Base-by-base conservation (phyloP, 2,113 vertebrate species). In the Cyanoliseus patagonus region DNA sequence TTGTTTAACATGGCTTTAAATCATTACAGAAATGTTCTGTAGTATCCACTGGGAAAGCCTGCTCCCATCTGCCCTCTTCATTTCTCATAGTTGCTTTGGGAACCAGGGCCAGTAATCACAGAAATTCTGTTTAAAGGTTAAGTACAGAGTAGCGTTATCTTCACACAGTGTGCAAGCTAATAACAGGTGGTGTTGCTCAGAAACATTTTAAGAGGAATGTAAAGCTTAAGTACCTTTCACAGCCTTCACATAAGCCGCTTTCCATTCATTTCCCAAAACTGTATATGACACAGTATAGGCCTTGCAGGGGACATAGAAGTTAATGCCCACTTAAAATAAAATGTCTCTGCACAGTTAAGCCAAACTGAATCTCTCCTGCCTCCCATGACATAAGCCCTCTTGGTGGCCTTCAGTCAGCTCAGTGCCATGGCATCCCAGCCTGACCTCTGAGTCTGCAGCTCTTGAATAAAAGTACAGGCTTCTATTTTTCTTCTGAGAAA, bases 1-100 rank as follows among this genome's bases (percentile, higher is more conserved):
- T 86, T 93, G 90, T 95, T 96, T 92, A 93, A 64, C 72, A 31
- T 17, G 59, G 76, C 46, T 94, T 94, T 96, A 92, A 94, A 94
- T 96, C 63, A 92, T 82, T 73, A 77, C 85, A 91, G 79, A 92
- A 91, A 86, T 77, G 67, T 79, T 96, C 80, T 62, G 51, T 83
- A 73, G 79, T 66, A 80, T 80, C 94, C 73, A 17, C 78, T 76
- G 87, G 51, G 90, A 91, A 85, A 91, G 66, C 53, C 75, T 82
- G 66, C 70, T 94, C 94, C 82, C 92, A 89, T 91, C 78, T 95
- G 90, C 83, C 93, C 83, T 42, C 17, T 80, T 92, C 28, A 13
- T 89, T 90, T 93, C 87, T 88, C 85, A 73, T 49, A 67, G 72
- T 44, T 0, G 0, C 68, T 93, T 76, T 90, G 79, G 69, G 59